Percentiles rank a stretch among this genome's conserved stretches.
Evolutionary conservation across 1,140 invertebrate species (phyloP).

Genomic region (Drosophila truncata): DNA sequence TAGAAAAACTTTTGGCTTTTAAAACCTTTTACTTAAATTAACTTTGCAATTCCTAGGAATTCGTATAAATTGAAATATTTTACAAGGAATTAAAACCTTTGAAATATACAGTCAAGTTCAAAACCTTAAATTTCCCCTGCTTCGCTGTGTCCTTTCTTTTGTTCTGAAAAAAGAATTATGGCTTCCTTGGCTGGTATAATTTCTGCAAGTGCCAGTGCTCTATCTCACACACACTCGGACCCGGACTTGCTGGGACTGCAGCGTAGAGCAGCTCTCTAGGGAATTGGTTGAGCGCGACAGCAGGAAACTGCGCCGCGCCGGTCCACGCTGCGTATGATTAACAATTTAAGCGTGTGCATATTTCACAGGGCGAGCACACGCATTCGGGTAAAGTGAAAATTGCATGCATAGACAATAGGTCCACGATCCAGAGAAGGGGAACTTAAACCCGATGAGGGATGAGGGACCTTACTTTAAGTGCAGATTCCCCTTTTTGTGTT

Average conservation of each 20-base stretch:
- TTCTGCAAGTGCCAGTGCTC: constrained; percentile 34
- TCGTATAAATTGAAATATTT: neutral
- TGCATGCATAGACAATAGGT: constrained; percentile 54
- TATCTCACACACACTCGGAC: constrained; percentile 13
- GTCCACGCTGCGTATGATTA: constrained; percentile 78
- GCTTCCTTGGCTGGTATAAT: constrained; percentile 15
- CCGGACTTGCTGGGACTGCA: neutral
- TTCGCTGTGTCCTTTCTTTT: neutral
- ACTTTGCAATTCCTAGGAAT: neutral
- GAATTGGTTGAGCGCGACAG: constrained; percentile 43
- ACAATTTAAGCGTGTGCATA: constrained; percentile 74
- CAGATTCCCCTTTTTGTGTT: neutral
- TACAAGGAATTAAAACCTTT: neutral
- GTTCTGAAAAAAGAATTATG: constrained; percentile 1
- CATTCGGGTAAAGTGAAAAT: constrained; percentile 57
- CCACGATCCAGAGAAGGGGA: neutral
- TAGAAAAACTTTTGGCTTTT: too few species aligned
- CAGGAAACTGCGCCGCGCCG: constrained; percentile 25
- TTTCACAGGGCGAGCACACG: constrained; percentile 49
- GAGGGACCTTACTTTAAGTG: constrained; percentile 24
- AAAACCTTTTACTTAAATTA: neutral
- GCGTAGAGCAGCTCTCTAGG: constrained; percentile 18
- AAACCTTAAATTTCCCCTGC: constrained; percentile 2
- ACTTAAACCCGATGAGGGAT: constrained; percentile 33
- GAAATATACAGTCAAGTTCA: neutral